Conservation (phyloP, 1,140 invertebrate species). For the Heliconius hermathena region DNA sequence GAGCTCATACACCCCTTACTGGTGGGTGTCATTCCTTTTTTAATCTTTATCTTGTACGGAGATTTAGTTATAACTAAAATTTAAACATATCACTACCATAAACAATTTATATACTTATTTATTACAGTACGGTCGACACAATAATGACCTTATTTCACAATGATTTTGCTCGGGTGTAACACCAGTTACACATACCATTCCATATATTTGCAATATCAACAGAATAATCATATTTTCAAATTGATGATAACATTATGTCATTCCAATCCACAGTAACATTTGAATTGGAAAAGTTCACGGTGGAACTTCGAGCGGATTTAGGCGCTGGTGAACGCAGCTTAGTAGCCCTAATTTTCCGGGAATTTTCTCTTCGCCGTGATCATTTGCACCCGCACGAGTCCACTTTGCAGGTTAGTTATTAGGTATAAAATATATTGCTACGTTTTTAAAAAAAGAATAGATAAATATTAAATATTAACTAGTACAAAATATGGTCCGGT, state of each 20-base stretch:
- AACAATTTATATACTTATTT: too few relatives aligned
- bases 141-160: too few relatives aligned
- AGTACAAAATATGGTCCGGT: too few relatives aligned
- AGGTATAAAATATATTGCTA: background rate
- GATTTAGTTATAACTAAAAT: too few relatives aligned
- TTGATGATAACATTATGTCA: too few relatives aligned
- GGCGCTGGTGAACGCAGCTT: slow-evolving; percentile 86
- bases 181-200: too few relatives aligned
- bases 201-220: too few relatives aligned
- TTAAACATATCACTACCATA: background rate
- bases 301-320: slow-evolving; percentile 87
- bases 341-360: slow-evolving; percentile 91
- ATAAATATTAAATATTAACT: background rate
- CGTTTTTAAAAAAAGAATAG: background rate
- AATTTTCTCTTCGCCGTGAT: slow-evolving; percentile 90
- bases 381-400: slow-evolving; percentile 86
- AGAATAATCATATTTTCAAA: too few relatives aligned
- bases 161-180: too few relatives aligned
- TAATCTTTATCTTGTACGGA: too few relatives aligned
- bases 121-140: too few relatives aligned
- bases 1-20: slow-evolving; percentile 44
- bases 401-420: slow-evolving; percentile 83
- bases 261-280: slow-evolving; percentile 82
- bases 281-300: slow-evolving; percentile 87
- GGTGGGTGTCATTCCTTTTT: slow-evolving; percentile 31